Evolutionary conservation across 2,888 invertebrate genomes (phyloP), one percentile per base, ranked within the genome.

Genomic region (Emmelina monodactyla): DNA sequence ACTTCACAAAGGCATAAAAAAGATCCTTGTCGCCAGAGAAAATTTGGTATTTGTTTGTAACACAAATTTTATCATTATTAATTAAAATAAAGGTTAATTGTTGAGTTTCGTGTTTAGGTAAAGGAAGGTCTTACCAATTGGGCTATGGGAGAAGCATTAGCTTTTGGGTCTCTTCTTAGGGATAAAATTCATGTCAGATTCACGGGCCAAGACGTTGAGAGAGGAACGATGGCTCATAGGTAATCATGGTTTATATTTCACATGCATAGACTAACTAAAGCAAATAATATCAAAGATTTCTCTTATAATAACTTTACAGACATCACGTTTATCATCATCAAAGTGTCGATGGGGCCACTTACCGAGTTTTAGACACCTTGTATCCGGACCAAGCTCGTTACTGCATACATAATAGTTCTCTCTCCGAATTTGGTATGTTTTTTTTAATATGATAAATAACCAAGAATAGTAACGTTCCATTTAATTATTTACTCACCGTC

Each of bases 291-390:
- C n/a, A n/a, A n/a, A n/a, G n/a, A n/a, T n/a, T n/a, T n/a, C n/a
- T n/a, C 13, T 33, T 25, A 11, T n/a, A n/a, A n/a, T n/a, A n/a
- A n/a, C n/a, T 3, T 25, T 25, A 9, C 59, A 80, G 93, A 28
- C 91, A 93, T 59, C 90, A 91, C 66, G 88, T 94, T 32, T 76
- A 90, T 33, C 92, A 92, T 55, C 88, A 92, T 66, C 92, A 92
- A 62, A 83, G 82, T 28, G 82, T 83, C 12, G 92, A 92, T 61
- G 88, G 87, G 52, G 84, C 85, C 30, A 68, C 82, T 11, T 84
- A 86, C 50, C 61, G 65, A 50, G 85, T 88, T 11, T 63, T 94
- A 29, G 86, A 88, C 55, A 76, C 85, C 39, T 57, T 92, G 33
- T 89, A 84, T 51, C 85, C 88, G 1, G 87, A 87, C 49, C 91